Percentiles rank a stretch among this genome's conserved stretches.
phyloP scores from a whole-genome alignment of 2,888 invertebrate genomes.

The Tenodera sinensis region DNA sequence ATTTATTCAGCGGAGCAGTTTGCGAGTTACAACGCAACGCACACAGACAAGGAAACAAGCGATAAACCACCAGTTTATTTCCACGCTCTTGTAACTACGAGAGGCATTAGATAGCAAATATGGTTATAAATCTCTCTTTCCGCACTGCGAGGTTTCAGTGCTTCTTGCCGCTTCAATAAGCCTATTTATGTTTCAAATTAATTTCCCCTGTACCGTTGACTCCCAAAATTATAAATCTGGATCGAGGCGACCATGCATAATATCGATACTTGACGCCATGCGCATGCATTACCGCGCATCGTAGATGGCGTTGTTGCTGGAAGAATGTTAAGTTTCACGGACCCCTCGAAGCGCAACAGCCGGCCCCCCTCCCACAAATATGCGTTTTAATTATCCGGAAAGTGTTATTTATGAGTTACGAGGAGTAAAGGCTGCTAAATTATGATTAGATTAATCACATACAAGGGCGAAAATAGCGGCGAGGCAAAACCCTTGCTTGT shows the following conservation, averaged over 20 bases:
- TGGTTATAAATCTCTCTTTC: background rate
- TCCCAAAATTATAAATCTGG: background rate
- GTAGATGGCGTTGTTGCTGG: background rate
- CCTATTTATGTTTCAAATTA: background rate
- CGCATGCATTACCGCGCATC: background rate
- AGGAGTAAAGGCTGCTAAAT: conserved; percentile 24
- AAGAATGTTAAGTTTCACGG: background rate
- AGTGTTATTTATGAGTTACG: conserved; percentile 25
- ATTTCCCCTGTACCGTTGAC: background rate
- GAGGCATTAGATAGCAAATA: background rate
- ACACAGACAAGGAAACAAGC: background rate
- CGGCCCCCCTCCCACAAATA: conserved; percentile 21
- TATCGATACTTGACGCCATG: background rate
- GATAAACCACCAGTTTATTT: background rate
- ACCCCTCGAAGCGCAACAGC: background rate
- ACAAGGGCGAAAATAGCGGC: background rate
- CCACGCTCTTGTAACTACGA: background rate
- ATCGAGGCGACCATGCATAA: background rate
- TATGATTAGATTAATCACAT: conserved; percentile 27
- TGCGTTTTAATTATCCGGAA: conserved; percentile 27
- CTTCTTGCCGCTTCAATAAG: background rate
- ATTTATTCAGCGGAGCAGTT: background rate
- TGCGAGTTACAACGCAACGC: background rate
- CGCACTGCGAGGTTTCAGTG: background rate
- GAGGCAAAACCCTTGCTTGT: background rate